These are phyloP conservation scores for Doryteuthis pealeii DNA, from an alignment of 1,140 invertebrate species.

Conservation along the genomic window DNA sequence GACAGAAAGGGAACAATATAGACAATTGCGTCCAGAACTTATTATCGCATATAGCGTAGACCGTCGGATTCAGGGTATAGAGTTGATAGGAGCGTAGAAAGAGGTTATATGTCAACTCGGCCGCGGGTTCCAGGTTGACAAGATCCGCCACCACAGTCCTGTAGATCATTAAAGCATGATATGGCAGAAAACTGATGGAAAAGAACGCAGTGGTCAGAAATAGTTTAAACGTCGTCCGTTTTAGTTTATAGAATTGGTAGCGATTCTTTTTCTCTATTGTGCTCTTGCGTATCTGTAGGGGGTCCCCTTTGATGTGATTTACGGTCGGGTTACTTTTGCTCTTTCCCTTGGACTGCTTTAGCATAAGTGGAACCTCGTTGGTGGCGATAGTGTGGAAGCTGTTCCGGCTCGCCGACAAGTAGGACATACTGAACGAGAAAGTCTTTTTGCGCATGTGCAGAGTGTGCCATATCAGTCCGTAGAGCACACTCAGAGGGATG, in stretches of 20 bases:
- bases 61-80: background rate
- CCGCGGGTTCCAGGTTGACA: background rate
- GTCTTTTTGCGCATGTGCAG: conserved; percentile 1
- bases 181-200: background rate
- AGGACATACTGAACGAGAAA: background rate
- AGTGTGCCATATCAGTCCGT: conserved; percentile 18
- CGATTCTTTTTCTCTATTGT: background rate
- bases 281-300: background rate
- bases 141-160: background rate
- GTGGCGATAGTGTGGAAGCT: background rate
- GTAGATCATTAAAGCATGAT: background rate
- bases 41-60: background rate
- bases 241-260: background rate
- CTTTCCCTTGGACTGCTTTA: background rate
- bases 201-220: conserved; percentile 4
- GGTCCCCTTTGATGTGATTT: background rate
- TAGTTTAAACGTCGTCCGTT: background rate
- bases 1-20: background rate
- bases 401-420: conserved; percentile 2
- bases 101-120: background rate
- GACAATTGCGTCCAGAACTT: background rate
- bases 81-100: conserved; percentile 7
- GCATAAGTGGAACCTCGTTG: background rate
- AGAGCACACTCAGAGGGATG: conserved; percentile 17
- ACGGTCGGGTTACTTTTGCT: conserved; percentile 5